These are phyloP conservation scores for Rynchops niger DNA, from an alignment of 2,113 vertebrate species.

Conservation along the genomic window DNA sequence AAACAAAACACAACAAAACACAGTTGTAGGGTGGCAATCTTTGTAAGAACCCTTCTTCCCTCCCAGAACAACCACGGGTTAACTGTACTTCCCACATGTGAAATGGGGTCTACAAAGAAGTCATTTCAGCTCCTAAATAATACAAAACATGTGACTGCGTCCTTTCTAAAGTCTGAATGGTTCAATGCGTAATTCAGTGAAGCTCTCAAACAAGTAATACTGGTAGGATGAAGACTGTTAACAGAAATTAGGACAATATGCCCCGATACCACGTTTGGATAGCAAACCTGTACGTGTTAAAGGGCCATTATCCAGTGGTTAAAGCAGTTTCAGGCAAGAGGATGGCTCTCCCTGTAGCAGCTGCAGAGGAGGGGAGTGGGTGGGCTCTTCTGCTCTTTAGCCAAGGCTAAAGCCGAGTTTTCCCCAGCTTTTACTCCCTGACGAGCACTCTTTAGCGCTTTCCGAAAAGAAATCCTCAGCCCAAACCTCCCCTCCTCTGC, in stretches of 20 bases:
- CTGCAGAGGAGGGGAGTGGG: neutral
- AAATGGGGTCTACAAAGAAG: conserved; percentile 54
- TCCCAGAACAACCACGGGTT: conserved; percentile 44
- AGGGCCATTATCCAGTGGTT: neutral
- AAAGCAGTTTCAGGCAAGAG: neutral
- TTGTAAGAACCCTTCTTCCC: conserved; percentile 57
- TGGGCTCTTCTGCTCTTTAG: neutral
- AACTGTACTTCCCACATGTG: conserved; percentile 53
- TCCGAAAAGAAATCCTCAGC: accelerated
- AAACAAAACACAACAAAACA: conserved; percentile 14
- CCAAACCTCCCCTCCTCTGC: neutral
- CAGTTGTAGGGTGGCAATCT: conserved; percentile 60
- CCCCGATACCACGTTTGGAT: conserved; percentile 6
- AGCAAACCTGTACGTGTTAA: neutral
- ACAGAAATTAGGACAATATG: conserved; percentile 57
- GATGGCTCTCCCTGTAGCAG: neutral
- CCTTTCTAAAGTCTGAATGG: conserved; percentile 28
- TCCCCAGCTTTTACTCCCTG: neutral
- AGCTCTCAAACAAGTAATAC: conserved; percentile 69
- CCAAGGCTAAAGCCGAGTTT: neutral
- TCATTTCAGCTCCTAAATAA: conserved; percentile 53
- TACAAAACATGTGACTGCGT: conserved; percentile 2
- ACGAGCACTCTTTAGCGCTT: neutral
- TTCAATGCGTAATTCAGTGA: neutral
- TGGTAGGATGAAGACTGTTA: conserved; percentile 64